Evolutionary conservation across 2,888 invertebrate species (phyloP).

Genomic region (Polyploca ridens): DNA sequence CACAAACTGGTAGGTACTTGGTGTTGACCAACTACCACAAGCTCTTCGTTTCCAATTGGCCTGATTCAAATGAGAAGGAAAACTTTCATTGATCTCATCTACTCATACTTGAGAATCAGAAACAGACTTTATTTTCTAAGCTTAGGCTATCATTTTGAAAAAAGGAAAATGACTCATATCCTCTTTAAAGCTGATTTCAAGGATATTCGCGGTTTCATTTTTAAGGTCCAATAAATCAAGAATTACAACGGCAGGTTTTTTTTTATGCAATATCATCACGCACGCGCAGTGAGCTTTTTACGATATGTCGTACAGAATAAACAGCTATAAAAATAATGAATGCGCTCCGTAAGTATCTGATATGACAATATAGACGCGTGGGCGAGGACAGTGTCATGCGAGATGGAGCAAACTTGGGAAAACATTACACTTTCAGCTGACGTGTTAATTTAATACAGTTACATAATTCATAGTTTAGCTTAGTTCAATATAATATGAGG

Average conservation of each 20-base stretch:
- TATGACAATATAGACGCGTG: constrained; percentile 50
- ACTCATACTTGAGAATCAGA: no score
- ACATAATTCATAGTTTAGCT: no score
- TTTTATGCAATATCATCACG: constrained; percentile 34
- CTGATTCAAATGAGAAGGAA: no score
- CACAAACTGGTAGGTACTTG: no score
- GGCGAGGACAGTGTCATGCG: constrained; percentile 47
- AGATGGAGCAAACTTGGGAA: constrained; percentile 21
- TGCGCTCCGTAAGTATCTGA: constrained; percentile 44
- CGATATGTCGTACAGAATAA: constrained; percentile 47
- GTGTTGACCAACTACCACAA: no score
- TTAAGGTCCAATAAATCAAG: constrained; percentile 8
- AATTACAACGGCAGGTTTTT: constrained; percentile 21
- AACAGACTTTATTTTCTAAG: no score
- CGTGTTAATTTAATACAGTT: not conserved
- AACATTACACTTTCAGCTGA: not conserved
- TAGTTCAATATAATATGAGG: no score
- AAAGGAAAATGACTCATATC: not conserved
- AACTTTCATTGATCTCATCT: no score
- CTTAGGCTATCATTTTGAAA: not conserved
- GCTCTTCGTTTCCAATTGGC: no score
- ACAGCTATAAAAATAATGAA: constrained; percentile 62
- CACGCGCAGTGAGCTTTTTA: constrained; percentile 33
- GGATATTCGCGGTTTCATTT: not conserved
- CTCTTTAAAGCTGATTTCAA: not conserved